Percentiles rank a stretch among this genome's conserved stretches.
phyloP scores from a whole-genome alignment of 2,888 invertebrate species.

The Thera britannica region DNA sequence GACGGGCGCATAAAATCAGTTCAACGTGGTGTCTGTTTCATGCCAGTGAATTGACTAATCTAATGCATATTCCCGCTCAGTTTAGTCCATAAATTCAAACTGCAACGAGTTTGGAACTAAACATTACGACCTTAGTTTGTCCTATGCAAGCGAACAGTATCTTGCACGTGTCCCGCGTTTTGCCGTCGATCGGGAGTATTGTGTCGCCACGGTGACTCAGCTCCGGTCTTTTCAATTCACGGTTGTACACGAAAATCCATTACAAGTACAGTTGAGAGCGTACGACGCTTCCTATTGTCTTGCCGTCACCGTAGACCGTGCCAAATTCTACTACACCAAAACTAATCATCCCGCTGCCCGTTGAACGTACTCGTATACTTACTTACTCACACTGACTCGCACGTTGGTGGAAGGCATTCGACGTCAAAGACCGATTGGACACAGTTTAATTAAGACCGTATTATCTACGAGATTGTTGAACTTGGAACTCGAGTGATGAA shows the following conservation, averaged over 20 bases:
- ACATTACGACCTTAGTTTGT: constrained; percentile 43
- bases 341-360: constrained; percentile 33
- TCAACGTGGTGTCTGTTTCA: constrained; percentile 16
- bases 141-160: constrained; percentile 44
- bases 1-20: constrained; percentile 24
- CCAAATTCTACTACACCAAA: constrained; percentile 42
- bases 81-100: constrained; percentile 42
- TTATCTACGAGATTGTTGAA: constrained; percentile 25
- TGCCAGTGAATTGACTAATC: constrained; percentile 10
- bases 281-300: constrained; percentile 48
- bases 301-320: constrained; percentile 44
- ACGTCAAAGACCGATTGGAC: constrained; percentile 35
- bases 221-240: constrained; percentile 55
- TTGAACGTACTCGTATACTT: constrained; percentile 29
- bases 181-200: constrained; percentile 36
- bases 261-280: constrained; percentile 48
- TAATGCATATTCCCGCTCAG: constrained; percentile 15
- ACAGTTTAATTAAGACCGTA: constrained; percentile 32
- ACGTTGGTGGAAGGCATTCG: constrained; percentile 22
- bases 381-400: constrained; percentile 6
- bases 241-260: constrained; percentile 51
- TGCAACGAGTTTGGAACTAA: constrained; percentile 42
- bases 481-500: constrained; percentile 21
- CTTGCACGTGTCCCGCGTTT: constrained; percentile 47
- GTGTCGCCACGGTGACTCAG: constrained; percentile 44